A percentile compares a stretch with the other conserved stretches of the same genome.
Conservation (phyloP, 2,797 vertebrate genomes). For the Benthosema pterotum region DNA sequence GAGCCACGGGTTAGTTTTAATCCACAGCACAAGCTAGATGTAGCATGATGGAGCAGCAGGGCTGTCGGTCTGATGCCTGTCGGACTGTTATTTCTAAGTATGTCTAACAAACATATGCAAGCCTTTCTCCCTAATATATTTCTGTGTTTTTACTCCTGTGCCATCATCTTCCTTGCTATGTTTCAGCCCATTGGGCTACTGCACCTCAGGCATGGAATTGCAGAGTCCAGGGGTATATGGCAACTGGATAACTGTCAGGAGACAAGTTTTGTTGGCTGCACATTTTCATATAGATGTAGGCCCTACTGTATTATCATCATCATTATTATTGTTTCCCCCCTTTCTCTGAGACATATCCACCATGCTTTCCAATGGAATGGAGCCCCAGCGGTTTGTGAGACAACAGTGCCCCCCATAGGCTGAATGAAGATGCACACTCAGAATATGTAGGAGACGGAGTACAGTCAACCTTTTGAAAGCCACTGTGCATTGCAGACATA, state of each 20-base stretch:
- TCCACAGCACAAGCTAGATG: too few species aligned
- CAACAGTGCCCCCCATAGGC: constrained; percentile 80
- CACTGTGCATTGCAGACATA: constrained; percentile 19
- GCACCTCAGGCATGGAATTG: constrained; percentile 43
- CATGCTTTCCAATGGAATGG: neutral
- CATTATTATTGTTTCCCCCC: too few species aligned
- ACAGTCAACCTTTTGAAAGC: constrained; percentile 1
- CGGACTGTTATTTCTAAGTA: too few species aligned
- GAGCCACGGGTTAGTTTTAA: too few species aligned
- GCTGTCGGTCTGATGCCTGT: too few species aligned
- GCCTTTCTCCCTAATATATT: constrained; percentile 8
- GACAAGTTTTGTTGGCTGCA: constrained; percentile 46
- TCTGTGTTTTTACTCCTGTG: neutral
- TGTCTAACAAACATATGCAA: neutral
- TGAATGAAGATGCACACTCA: constrained; percentile 8
- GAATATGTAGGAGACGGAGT: neutral
- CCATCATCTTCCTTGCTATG: neutral
- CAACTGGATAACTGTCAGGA: constrained; percentile 49
- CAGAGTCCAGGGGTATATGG: constrained; percentile 37
- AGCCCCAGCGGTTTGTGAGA: constrained; percentile 36
- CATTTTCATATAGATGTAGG: constrained; percentile 46
- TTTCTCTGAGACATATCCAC: constrained; percentile 24
- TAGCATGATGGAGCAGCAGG: too few species aligned
- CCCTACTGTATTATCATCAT: too few species aligned
- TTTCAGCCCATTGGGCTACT: constrained; percentile 46